phyloP scores from a whole-genome alignment of 2,888 invertebrate genomes.

The Coelogynopora nodosa region DNA sequence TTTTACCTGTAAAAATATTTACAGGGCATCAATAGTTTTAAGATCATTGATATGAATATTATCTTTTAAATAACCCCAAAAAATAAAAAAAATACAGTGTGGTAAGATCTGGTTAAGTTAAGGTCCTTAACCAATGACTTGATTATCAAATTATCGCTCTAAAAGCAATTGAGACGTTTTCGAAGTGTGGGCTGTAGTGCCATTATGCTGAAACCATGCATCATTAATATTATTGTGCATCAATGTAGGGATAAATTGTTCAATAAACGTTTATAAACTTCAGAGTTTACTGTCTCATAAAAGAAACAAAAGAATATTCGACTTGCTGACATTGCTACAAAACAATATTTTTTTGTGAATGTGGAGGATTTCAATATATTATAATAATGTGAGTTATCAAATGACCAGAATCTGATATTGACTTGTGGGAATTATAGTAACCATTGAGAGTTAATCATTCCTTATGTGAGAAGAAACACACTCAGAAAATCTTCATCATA shows the following conservation, averaged over 20 bases:
- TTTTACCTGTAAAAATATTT: neutral
- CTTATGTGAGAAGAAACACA: neutral
- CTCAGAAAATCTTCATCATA: neutral
- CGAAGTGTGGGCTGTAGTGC: neutral
- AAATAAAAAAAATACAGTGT: too few relatives aligned
- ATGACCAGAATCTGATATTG: too few relatives aligned
- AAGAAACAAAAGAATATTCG: too few relatives aligned
- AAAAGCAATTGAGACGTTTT: neutral
- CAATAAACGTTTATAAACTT: neutral
- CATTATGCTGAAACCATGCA: slow-evolving; percentile 3
- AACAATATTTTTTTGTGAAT: too few relatives aligned
- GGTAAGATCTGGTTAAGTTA: too few relatives aligned
- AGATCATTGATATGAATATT: too few relatives aligned
- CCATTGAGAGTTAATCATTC: neutral
- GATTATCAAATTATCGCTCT: neutral
- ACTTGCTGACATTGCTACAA: too few relatives aligned
- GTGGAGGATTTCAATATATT: too few relatives aligned
- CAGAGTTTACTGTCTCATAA: too few relatives aligned
- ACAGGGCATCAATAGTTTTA: neutral
- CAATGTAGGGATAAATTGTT: neutral
- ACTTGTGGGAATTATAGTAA: neutral
- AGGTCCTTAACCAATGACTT: neutral
- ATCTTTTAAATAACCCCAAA: too few relatives aligned
- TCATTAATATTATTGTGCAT: neutral
- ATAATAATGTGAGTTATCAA: too few relatives aligned